Evolutionary conservation across 2,113 vertebrate species (phyloP).

Genomic region (Sminthopsis crassicaudata): DNA sequence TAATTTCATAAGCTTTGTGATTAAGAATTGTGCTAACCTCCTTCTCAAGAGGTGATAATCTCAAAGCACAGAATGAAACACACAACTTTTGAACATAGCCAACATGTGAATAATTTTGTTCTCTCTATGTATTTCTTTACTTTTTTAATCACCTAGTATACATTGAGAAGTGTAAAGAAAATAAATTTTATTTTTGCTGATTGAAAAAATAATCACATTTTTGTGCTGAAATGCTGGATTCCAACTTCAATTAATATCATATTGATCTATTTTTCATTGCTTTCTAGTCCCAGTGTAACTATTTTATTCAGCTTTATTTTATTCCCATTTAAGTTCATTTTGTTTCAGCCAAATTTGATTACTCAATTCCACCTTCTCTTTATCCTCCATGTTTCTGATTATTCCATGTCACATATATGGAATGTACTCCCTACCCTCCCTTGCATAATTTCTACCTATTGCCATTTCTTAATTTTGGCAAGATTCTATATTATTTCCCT

Average conservation of each 20-base stretch:
- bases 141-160: too few species aligned
- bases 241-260: background rate
- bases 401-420: background rate
- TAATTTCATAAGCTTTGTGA: background rate
- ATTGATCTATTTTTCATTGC: background rate
- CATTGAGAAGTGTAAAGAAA: background rate
- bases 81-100: background rate
- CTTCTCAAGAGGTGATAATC: background rate
- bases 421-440: background rate
- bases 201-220: background rate
- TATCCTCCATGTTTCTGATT: background rate
- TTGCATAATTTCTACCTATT: background rate
- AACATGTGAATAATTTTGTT: background rate
- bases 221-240: background rate
- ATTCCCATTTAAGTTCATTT: background rate
- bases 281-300: background rate
- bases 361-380: background rate
- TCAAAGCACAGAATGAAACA: background rate
- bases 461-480: background rate
- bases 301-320: background rate
- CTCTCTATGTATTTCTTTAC: background rate
- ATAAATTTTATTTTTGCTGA: background rate
- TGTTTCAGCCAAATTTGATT: background rate
- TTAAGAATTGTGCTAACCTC: background rate
- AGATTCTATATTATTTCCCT: background rate